Conservation (phyloP, 2,113 vertebrate species). For the Thoracochromis brauschi region DNA sequence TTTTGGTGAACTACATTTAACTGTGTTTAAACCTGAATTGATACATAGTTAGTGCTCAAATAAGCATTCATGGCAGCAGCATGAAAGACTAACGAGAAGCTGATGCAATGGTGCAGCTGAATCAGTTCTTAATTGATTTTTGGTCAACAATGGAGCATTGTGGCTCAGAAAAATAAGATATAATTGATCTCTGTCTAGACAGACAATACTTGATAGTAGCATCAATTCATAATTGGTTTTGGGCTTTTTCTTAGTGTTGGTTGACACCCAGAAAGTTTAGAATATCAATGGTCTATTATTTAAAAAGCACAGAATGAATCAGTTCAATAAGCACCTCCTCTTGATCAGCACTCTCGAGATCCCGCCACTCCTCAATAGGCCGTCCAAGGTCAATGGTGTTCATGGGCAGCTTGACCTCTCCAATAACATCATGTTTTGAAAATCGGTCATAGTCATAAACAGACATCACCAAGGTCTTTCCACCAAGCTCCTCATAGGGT, state of each 20-base stretch:
- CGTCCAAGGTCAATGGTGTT: conserved; percentile 93
- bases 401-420: conserved; percentile 93
- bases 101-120: background rate
- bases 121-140: background rate
- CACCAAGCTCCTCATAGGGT: conserved; percentile 93
- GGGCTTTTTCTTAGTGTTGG: background rate
- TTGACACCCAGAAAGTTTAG: background rate
- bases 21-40: background rate
- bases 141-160: background rate
- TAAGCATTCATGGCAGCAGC: background rate
- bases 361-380: conserved; percentile 93
- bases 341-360: conserved; percentile 92
- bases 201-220: background rate
- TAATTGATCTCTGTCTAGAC: background rate
- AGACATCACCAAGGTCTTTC: conserved; percentile 91
- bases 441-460: conserved; percentile 97
- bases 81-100: background rate
- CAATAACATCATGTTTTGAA: conserved; percentile 97
- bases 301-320: background rate
- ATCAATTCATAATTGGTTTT: background rate
- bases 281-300: background rate
- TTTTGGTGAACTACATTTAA: background rate
- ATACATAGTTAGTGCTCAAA: background rate
- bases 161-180: background rate
- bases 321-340: conserved; percentile 80